These are phyloP conservation scores for Cheirogaleus major DNA, from an alignment of 2,797 vertebrate genomes.

Conservation along the genomic window DNA sequence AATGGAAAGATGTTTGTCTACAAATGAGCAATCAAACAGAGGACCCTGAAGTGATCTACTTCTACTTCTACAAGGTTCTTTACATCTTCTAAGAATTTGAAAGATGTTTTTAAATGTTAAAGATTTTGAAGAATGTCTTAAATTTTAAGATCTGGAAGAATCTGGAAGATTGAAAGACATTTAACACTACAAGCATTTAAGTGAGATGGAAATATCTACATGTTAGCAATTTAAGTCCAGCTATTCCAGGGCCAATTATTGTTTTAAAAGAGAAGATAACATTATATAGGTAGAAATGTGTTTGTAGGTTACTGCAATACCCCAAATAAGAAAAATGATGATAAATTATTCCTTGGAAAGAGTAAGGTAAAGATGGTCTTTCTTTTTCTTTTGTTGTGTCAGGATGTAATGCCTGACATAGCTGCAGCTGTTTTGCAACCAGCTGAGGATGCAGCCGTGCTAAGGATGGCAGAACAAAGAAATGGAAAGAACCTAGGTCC, in stretches of 20 bases:
- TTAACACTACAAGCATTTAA: background rate
- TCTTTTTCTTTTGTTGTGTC: background rate
- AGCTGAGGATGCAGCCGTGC: background rate
- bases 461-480: background rate
- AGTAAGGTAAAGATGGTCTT: background rate
- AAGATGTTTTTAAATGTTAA: background rate
- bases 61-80: background rate
- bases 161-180: background rate
- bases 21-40: background rate
- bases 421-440: background rate
- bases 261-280: background rate
- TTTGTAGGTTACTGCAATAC: background rate
- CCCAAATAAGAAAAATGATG: background rate
- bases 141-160: background rate
- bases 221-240: background rate
- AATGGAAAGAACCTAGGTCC: background rate
- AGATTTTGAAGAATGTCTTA: background rate
- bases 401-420: background rate
- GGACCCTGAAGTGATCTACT: background rate
- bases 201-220: background rate
- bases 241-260: background rate
- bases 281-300: background rate
- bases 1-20: background rate
- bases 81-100: background rate
- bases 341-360: background rate